Evolutionary conservation across 1,140 invertebrate species (phyloP), one percentile per base, ranked within the genome.

Genomic region (Drosophila arizonae): DNA sequence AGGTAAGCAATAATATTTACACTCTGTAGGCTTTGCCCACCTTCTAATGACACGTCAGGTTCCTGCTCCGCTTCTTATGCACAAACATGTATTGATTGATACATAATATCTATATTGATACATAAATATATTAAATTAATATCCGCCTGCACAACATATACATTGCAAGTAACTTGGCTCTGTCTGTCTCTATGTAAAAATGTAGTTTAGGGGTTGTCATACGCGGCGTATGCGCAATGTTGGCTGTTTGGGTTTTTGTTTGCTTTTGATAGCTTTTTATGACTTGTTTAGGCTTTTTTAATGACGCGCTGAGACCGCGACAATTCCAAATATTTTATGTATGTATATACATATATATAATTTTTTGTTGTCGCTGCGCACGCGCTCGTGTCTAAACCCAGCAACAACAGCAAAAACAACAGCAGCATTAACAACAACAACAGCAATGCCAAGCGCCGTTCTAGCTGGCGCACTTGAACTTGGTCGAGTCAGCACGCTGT

Each of bases 381-480:
- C 84, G 82, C 84, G 82, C 84, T 76, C 77, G 45, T 79, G 84
- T 72, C 77, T 88, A 79, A 82, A 73, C 76, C 82, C 76, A 76
- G 67, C 58, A 52, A 51, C 41, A 58, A n/a, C 33, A 61, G 33
- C 54, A 57, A n/a, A 55, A 74, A 28, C 66, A 55, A 8, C 50
- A 73, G 17, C 52, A 77, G 39, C 72, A 76, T 2, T 24, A 24
- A 52, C 58, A 64, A 50, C 65, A 69, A 54, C 41, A 45, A 64
- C 41, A 70, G 73, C 79, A 82, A 81, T 72, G 79, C 79, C 79
- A 81, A 72, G 64, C 64, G 70, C 64, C 76, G 72, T 86, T 86
- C 82, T 86, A 86, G 84, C 79, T 76, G 80, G 65, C 82, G 82
- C 82, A 86, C 82, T 86, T 86, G 82, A 86, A 86, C 82, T 86